Evolutionary conservation across 2,888 invertebrate species (phyloP), one percentile per base, ranked within the genome.

Genomic region (Drosophila villosipedis): DNA sequence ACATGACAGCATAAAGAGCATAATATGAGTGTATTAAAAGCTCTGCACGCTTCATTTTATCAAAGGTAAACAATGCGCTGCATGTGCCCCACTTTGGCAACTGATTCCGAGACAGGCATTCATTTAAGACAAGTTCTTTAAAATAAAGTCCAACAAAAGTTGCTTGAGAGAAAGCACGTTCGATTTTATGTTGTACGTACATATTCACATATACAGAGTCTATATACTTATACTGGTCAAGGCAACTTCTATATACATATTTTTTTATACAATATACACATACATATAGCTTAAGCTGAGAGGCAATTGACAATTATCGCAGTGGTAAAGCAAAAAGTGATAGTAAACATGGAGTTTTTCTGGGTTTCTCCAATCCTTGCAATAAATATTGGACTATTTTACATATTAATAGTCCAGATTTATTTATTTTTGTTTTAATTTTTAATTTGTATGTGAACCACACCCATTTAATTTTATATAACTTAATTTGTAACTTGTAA

Each of bases 1-100:
- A 59, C n/a, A 43, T 19, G 33, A 49, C 25, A 59, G 33, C 30
- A 57, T n/a, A 30, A 57, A 14, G 33, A 49, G 59, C 47, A 33
- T 19, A 33, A 57, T 39, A n/a, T 14, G 9, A 19, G 54, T 25
- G 54, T 28, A 19, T 37, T 14, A 39, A 25, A 7, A n/a, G 28
- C 39, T 57, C n/a, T 39, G n/a, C 39, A 30, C 39, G 39, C 37
- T 37, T 55, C 37, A 55, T 30, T 39, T 39, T 39, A 30, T 30
- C 39, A 57, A 57, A 30, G 28, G 30, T 30, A n/a, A 30, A 30
- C 28, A 39, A 55, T 37, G 19, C 28, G 55, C 9, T 25, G 37
- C 37, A 37, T 35, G 33, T 54, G 54, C 10, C 54, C 54, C 35
- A 22, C 19, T 35, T 37, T 35, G 25, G 14, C 4, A 28, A 19